Conservation (phyloP, 2,113 vertebrate species). For the Podarcis raffonei region DNA sequence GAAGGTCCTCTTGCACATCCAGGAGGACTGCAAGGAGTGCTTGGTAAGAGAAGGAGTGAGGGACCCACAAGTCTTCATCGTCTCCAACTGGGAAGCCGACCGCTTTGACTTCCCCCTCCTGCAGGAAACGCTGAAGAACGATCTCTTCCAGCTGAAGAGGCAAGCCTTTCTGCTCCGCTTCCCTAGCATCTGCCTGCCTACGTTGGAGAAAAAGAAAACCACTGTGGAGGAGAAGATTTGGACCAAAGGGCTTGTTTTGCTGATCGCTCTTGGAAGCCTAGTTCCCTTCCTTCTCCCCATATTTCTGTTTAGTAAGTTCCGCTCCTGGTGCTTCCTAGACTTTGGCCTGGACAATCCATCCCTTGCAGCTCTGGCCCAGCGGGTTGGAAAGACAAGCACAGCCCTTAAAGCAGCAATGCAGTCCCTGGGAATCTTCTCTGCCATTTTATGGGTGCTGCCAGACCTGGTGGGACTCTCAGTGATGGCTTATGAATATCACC, state of each 20-base stretch:
- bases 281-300: background rate
- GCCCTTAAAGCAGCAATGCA: background rate
- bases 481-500: background rate
- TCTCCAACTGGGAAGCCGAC: background rate
- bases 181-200: no score
- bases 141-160: background rate
- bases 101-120: background rate
- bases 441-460: background rate
- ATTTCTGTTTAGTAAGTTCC: background rate
- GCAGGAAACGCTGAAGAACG: background rate
- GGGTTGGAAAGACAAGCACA: background rate
- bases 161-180: background rate
- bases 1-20: background rate
- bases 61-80: background rate
- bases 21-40: background rate
- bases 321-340: background rate
- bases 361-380: background rate
- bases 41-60: constrained; percentile 7
- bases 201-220: background rate
- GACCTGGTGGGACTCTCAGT: background rate
- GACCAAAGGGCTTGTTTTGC: accelerated
- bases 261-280: background rate
- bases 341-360: background rate
- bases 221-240: background rate
- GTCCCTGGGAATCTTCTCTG: background rate